Conservation (phyloP, 1,140 invertebrate species). For the Dendrolimus kikuchii region DNA sequence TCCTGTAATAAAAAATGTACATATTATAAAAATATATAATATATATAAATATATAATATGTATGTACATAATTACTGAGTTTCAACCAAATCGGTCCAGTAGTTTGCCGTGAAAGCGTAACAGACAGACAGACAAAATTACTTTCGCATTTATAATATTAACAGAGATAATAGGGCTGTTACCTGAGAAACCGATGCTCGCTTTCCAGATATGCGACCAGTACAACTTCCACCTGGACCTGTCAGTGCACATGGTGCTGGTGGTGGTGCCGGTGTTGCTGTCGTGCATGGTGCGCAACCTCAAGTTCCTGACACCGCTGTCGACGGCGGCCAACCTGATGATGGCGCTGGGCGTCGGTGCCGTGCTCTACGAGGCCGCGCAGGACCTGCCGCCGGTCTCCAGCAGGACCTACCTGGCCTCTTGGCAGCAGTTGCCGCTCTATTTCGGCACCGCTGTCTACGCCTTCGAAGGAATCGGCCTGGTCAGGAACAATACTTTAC, state of each 20-base stretch:
- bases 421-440: slow-evolving; percentile 77
- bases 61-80: too few relatives aligned
- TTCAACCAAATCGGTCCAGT: too few relatives aligned
- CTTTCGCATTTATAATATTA: too few relatives aligned
- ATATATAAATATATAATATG: too few relatives aligned
- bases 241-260: slow-evolving; percentile 80
- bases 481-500: slow-evolving; percentile 62
- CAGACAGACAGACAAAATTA: not conserved
- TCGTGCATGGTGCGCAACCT: slow-evolving; percentile 84
- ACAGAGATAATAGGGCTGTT: not conserved
- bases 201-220: slow-evolving; percentile 76
- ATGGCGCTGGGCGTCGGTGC: slow-evolving; percentile 78
- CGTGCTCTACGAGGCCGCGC: slow-evolving; percentile 80
- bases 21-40: too few relatives aligned
- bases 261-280: slow-evolving; percentile 80
- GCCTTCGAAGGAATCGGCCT: slow-evolving; percentile 87
- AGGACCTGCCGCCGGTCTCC: slow-evolving; percentile 76
- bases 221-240: slow-evolving; percentile 75
- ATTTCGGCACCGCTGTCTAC: slow-evolving; percentile 85
- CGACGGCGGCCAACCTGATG: slow-evolving; percentile 80
- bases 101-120: not conserved
- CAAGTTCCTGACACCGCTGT: slow-evolving; percentile 82
- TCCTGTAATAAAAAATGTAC: too few relatives aligned
- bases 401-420: slow-evolving; percentile 72
- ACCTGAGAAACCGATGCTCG: not conserved